A percentile compares a stretch with the other conserved stretches of the same genome.
Conservation (phyloP, 2,113 vertebrate genomes). For the Crypturellus undulatus region DNA sequence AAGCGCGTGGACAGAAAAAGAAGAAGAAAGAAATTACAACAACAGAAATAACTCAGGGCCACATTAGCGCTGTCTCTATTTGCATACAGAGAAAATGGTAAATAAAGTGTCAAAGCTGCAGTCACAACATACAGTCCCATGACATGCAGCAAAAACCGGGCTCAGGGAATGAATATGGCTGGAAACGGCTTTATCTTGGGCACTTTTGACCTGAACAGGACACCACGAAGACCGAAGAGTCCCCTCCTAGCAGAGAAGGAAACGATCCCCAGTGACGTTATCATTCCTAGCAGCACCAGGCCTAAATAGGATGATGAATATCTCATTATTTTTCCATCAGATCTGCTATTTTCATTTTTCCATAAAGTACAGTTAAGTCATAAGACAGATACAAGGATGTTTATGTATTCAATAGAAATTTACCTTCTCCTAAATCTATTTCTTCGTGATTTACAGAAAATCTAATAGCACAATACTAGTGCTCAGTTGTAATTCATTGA, state of each 20-base stretch:
- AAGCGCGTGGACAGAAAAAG: neutral
- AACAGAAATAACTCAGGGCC: neutral
- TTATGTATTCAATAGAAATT: conserved; percentile 38
- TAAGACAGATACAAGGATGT: conserved; percentile 8
- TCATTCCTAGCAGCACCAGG: neutral
- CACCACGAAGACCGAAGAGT: neutral
- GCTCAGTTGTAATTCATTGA: conserved; percentile 47
- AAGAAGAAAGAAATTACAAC: no score
- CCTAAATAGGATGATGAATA: neutral
- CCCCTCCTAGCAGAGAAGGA: neutral
- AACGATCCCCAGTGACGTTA: neutral
- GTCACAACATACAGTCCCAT: neutral
- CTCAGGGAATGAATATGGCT: neutral
- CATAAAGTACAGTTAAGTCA: neutral
- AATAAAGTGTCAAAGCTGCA: neutral
- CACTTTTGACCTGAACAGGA: neutral
- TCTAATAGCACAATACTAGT: neutral
- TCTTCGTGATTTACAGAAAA: conserved; percentile 35
- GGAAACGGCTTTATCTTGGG: neutral
- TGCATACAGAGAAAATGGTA: neutral
- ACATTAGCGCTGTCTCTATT: neutral
- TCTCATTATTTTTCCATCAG: neutral
- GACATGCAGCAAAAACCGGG: neutral
- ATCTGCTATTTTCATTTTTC: neutral
- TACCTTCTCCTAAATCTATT: conserved; percentile 51